phyloP scores from a whole-genome alignment of 2,113 vertebrate species.

The Xiphophorus maculatus region DNA sequence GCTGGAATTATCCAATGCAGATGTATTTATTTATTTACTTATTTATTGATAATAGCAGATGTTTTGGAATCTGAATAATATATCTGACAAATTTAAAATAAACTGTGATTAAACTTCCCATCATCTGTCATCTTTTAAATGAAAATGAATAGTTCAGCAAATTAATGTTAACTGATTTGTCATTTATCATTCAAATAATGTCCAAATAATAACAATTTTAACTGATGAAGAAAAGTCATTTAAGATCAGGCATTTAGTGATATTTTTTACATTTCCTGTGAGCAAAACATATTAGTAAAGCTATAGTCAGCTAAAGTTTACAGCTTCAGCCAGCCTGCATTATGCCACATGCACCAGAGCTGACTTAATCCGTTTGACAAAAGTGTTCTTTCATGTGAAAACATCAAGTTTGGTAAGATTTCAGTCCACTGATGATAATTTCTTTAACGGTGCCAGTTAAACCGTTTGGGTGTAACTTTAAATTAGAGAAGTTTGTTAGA shows the following conservation, averaged over 20 bases:
- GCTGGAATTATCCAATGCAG: neutral
- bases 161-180: too few species aligned
- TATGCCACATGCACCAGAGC: neutral
- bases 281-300: neutral
- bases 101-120: neutral
- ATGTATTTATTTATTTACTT: neutral
- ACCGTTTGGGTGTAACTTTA: slow-evolving; percentile 19
- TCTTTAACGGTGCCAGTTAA: slow-evolving; percentile 17
- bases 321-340: neutral
- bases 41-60: neutral
- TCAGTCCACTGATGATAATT: slow-evolving; percentile 9
- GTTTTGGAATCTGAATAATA: neutral
- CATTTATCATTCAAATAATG: neutral
- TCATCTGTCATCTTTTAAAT: neutral
- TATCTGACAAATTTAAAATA: neutral
- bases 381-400: neutral
- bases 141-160: neutral
- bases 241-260: neutral
- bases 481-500: slow-evolving; percentile 25
- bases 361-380: neutral
- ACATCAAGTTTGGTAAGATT: neutral
- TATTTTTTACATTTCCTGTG: neutral
- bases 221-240: neutral
- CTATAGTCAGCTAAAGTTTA: neutral
- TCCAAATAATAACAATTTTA: neutral